phyloP scores from a whole-genome alignment of 1,140 invertebrate species.

The Ctenoplectra terminalis region DNA sequence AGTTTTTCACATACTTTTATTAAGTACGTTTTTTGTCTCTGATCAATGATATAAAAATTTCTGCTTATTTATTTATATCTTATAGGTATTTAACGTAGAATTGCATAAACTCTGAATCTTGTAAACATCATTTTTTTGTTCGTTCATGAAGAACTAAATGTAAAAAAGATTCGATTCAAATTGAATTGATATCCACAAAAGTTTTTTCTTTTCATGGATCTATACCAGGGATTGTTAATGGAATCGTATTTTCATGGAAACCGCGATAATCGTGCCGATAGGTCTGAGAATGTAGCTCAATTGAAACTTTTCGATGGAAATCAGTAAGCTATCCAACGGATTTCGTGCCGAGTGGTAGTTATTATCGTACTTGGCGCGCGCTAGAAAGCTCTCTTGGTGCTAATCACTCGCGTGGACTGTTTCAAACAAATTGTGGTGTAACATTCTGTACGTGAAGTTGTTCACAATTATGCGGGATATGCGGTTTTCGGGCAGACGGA shows the following conservation, averaged over 20 bases:
- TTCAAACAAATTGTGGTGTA: constrained; percentile 57
- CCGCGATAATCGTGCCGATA: constrained; percentile 64
- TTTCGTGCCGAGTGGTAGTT: constrained; percentile 79
- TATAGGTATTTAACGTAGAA: too few relatives aligned
- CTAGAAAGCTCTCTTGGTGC: constrained; percentile 70
- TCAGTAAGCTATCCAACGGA: constrained; percentile 68
- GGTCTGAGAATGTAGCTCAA: constrained; percentile 75
- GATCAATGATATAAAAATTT: too few relatives aligned
- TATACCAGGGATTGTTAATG: constrained; percentile 33
- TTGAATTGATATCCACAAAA: constrained; percentile 1
- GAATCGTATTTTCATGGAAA: constrained; percentile 46
- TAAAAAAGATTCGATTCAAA: not conserved
- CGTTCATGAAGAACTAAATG: not conserved
- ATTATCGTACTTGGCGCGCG: constrained; percentile 59
- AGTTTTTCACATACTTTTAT: not conserved
- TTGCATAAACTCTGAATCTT: not conserved
- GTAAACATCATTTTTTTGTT: not conserved
- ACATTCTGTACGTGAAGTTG: constrained; percentile 54
- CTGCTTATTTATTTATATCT: too few relatives aligned
- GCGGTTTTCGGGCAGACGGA: constrained; percentile 43
- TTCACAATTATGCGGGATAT: constrained; percentile 42
- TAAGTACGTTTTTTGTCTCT: not conserved
- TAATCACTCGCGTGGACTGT: constrained; percentile 72
- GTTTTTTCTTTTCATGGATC: constrained; percentile 40
- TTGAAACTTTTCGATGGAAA: constrained; percentile 78